A percentile compares a stretch with the other conserved stretches of the same genome.
These are phyloP conservation scores for Trilocha varians DNA, from an alignment of 2,888 invertebrate genomes.

Conservation along the genomic window DNA sequence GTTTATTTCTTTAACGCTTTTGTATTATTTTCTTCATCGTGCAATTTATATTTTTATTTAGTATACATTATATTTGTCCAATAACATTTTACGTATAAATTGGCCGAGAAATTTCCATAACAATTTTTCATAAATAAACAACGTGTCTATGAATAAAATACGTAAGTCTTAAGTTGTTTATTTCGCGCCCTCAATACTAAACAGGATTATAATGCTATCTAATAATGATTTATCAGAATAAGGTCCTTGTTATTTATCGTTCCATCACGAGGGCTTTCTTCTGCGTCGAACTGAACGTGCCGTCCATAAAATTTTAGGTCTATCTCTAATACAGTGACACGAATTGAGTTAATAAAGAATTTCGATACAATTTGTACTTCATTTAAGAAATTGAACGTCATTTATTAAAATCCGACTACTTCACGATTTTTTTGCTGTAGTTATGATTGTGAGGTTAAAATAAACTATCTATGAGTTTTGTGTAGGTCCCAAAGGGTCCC, in stretches of 20 bases:
- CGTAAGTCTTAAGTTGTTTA: neutral
- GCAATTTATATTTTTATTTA: too few species aligned
- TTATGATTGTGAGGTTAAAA: too few species aligned
- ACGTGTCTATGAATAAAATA: neutral
- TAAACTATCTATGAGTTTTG: too few species aligned
- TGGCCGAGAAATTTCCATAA: neutral
- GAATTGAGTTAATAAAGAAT: neutral
- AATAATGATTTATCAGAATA: neutral
- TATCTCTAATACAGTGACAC: neutral
- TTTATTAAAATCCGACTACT: too few species aligned
- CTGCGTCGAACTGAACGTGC: neutral
- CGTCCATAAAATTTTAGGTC: neutral
- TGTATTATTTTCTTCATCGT: too few species aligned
- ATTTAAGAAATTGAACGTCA: too few species aligned
- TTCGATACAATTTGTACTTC: too few species aligned
- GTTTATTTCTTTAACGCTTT: too few species aligned
- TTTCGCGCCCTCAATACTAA: neutral
- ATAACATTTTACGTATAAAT: too few species aligned
- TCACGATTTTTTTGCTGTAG: too few species aligned
- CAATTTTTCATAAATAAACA: neutral
- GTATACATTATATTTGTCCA: too few species aligned
- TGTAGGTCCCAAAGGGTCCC: too few species aligned
- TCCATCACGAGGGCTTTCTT: neutral
- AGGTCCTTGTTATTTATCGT: neutral
- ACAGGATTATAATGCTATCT: neutral